Base-by-base conservation (phyloP, 2,113 vertebrate species). In the Gopherus evgoodei region DNA sequence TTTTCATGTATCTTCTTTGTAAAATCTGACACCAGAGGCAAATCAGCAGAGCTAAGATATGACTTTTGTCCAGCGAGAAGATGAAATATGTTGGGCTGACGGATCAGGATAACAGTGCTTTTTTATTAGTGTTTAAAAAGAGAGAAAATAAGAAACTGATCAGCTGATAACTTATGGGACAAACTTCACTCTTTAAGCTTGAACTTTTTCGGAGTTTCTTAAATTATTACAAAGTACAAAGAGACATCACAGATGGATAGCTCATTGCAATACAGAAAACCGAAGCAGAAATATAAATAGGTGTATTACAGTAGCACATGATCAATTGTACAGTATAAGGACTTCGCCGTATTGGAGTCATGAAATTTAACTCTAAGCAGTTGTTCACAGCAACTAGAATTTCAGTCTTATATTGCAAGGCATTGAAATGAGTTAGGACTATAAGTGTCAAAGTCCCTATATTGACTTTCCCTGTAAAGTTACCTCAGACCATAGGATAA, bases 11-110 rank as follows among this genome's bases (percentile, higher is more conserved):
- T 82, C 52, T 11, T 93, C 52, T 27, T 93, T 91, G 57, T 11
- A 93, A 89, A 90, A 81, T 24, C 24, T 89, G 79, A 93, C 59
- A 25, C 52, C 83, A 62, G 38, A 65, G 92, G 65, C 25, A 96
- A 90, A 87, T 91, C 11, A 78, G 78, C 11, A 62, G 78, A 82
- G 38, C 35, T 65, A 89, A 92, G 86, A 21, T 35, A 21, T 27
- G 47, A 8, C 56, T n/a, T 29, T 22, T 79, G 90, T 95, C 22
- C 50, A 38, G 1, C 88, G 62, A 85, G 76, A 85, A 93, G 65
- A 54, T 42, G 2, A 52, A 8, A 3, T 87, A 4, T 14, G 94
- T 90, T 87, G 16, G n/a, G 53, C 53, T 54, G 44, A 54, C 21
- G 91, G 87, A 65, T 4, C 59, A 76, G 53, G 81, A 81, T 56